phyloP scores from a whole-genome alignment of 2,797 vertebrate genomes.

The Mormyrops boulengeri region DNA sequence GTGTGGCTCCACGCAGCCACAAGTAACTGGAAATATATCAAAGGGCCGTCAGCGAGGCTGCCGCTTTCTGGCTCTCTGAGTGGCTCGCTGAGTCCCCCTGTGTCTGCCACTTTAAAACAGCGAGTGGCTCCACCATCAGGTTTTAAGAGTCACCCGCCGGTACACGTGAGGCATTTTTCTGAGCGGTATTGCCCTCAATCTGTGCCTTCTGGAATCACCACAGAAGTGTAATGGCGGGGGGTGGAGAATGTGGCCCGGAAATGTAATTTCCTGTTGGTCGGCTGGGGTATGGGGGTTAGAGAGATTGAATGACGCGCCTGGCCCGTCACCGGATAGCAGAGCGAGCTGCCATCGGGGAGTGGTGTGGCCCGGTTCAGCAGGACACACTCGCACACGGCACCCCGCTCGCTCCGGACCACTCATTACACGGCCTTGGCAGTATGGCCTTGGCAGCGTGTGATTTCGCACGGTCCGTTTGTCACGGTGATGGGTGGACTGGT shows the following conservation, averaged over 20 bases:
- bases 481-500: neutral
- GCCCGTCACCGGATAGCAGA: neutral
- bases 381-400: neutral
- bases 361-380: neutral
- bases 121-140: neutral
- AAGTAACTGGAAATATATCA: neutral
- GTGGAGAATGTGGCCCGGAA: neutral
- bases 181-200: neutral
- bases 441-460: neutral
- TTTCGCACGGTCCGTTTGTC: neutral
- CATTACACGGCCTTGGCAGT: neutral
- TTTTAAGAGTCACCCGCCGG: neutral
- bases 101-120: neutral
- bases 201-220: neutral
- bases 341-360: neutral
- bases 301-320: neutral
- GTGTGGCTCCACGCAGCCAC: neutral
- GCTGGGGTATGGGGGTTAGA: neutral
- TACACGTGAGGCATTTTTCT: neutral
- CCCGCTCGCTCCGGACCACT: neutral
- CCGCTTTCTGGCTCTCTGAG: neutral
- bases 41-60: neutral
- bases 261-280: conserved; percentile 1
- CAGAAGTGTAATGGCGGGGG: neutral
- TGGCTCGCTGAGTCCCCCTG: neutral